phyloP scores from a whole-genome alignment of 2,888 invertebrate species.

The Alloplasta piceator region DNA sequence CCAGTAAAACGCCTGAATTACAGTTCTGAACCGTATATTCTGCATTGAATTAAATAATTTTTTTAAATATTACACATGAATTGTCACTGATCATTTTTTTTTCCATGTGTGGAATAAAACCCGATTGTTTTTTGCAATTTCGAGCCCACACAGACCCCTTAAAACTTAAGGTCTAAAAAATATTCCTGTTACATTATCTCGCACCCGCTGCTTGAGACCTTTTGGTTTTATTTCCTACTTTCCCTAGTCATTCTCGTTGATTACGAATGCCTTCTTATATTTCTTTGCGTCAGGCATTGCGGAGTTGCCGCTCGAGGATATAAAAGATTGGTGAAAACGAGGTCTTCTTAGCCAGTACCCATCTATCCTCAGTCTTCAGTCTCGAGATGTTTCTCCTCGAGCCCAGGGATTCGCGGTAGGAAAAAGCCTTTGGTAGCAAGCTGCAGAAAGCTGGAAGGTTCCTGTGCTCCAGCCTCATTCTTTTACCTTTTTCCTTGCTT shows the following conservation, averaged over 20 bases:
- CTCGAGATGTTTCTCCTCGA: conserved; percentile 19
- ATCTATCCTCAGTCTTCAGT: background rate
- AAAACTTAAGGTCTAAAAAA: too few species aligned
- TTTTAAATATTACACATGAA: too few species aligned
- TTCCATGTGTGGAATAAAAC: too few species aligned
- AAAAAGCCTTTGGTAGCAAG: conserved; percentile 44
- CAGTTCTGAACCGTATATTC: too few species aligned
- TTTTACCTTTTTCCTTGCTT: conserved; percentile 49
- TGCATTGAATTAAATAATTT: too few species aligned
- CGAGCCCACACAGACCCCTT: too few species aligned
- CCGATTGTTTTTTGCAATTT: too few species aligned
- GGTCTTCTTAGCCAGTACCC: background rate
- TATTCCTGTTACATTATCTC: too few species aligned
- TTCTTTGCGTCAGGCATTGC: conserved; percentile 6
- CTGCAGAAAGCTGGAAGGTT: conserved; percentile 42
- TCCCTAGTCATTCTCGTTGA: conserved; percentile 27
- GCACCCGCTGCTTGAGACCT: background rate
- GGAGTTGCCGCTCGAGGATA: background rate
- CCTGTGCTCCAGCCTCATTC: conserved; percentile 56
- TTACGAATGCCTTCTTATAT: conserved; percentile 21
- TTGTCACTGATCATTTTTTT: too few species aligned
- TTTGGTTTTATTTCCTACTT: conserved; percentile 2
- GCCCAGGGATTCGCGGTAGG: conserved; percentile 6
- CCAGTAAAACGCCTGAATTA: too few species aligned
- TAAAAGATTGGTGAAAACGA: conserved; percentile 8